A percentile compares a stretch with the other conserved stretches of the same genome.
phyloP scores from a whole-genome alignment of 2,888 invertebrate species.

The Volucella bombylans region DNA sequence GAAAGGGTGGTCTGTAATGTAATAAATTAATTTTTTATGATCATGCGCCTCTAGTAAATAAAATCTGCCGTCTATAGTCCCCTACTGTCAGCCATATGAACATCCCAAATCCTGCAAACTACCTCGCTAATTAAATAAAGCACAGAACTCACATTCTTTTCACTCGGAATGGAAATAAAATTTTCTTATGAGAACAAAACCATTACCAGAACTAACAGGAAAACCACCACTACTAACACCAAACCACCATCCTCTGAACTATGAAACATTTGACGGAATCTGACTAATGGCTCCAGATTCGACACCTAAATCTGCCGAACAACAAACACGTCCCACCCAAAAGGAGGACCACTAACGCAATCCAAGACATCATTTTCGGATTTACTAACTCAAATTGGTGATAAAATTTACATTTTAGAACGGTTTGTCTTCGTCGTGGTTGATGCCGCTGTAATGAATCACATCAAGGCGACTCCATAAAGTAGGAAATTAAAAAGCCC shows the following conservation, averaged over 20 bases:
- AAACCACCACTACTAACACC: too few species aligned
- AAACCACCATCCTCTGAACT: background rate
- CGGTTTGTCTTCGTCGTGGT: background rate
- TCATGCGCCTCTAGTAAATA: too few species aligned
- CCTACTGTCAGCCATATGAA: too few species aligned
- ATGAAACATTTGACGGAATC: slow-evolving; percentile 50
- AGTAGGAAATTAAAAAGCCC: slow-evolving; percentile 68
- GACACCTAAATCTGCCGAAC: slow-evolving; percentile 54
- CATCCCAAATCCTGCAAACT: slow-evolving; percentile 32
- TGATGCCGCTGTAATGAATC: slow-evolving; percentile 52
- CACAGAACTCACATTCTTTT: slow-evolving; percentile 41
- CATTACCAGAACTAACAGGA: background rate
- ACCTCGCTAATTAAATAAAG: slow-evolving; percentile 59
- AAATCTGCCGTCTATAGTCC: too few species aligned
- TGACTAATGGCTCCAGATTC: slow-evolving; percentile 48
- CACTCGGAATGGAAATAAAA: slow-evolving; percentile 22
- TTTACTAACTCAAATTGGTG: slow-evolving; percentile 68
- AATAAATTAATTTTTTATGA: too few species aligned
- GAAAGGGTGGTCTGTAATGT: too few species aligned
- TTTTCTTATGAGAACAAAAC: slow-evolving; percentile 3
- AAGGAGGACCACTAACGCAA: slow-evolving; percentile 13
- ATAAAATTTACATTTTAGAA: slow-evolving; percentile 67
- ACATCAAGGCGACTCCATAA: slow-evolving; percentile 55
- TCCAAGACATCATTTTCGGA: slow-evolving; percentile 53
- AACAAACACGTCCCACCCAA: slow-evolving; percentile 48